Evolutionary conservation across 1,140 invertebrate species (phyloP).

Genomic region (Brachionus manjavacas): DNA sequence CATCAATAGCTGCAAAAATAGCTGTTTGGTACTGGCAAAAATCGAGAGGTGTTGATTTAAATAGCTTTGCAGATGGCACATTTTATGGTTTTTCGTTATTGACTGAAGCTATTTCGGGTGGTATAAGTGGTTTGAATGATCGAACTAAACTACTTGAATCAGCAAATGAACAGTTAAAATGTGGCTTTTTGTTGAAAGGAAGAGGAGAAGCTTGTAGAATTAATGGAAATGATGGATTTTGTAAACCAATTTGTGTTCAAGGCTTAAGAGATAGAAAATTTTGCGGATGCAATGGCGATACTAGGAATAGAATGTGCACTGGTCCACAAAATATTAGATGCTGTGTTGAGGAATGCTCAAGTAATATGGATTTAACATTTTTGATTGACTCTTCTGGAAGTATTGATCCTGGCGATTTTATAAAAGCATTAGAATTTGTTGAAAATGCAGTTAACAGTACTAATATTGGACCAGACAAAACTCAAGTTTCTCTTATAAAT

Average conservation of each 20-base stretch:
- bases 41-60: not conserved
- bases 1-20: not conserved
- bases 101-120: not conserved
- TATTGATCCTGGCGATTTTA: not conserved
- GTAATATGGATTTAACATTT: not conserved
- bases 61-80: not conserved
- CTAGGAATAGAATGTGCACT: not conserved
- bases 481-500: not conserved
- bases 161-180: not conserved
- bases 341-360: not conserved
- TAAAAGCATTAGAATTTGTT: not conserved
- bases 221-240: not conserved
- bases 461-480: not conserved
- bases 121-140: not conserved
- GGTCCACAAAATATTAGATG: not conserved
- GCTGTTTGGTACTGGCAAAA: not conserved
- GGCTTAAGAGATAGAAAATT: not conserved
- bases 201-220: not conserved
- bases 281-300: not conserved
- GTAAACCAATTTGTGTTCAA: not conserved
- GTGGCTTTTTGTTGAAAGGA: not conserved
- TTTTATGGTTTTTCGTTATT: not conserved
- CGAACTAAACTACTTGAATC: not conserved
- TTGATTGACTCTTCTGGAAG: not conserved
- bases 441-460: not conserved